phyloP scores from a whole-genome alignment of 2,888 invertebrate species.

The Phalangium opilio region DNA sequence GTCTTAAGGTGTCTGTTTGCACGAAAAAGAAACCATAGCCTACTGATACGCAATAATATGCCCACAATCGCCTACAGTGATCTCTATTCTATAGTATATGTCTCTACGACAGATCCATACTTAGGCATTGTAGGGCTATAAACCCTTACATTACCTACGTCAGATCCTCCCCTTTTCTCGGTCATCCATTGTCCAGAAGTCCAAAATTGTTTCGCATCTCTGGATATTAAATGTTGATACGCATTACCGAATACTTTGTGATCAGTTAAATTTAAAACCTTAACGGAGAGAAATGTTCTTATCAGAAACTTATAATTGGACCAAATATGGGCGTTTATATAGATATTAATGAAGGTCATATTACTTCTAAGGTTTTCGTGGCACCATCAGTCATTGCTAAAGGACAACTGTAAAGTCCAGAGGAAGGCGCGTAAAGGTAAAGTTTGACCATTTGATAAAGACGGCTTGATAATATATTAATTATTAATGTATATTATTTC shows the following conservation, averaged over 20 bases:
- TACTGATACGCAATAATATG: no score
- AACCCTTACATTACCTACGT: slow-evolving; percentile 38
- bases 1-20: no score
- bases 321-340: no score
- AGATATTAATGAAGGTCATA: neutral
- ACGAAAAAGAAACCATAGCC: no score
- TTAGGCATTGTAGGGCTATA: no score
- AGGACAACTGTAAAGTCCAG: slow-evolving; percentile 40
- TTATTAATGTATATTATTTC: neutral
- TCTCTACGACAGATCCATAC: no score
- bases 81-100: no score
- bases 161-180: slow-evolving; percentile 40
- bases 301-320: no score
- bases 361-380: slow-evolving; percentile 36
- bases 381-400: slow-evolving; percentile 45
- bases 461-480: slow-evolving; percentile 23
- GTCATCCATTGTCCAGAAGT: slow-evolving; percentile 48
- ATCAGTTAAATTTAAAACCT: neutral
- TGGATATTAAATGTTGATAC: slow-evolving; percentile 28
- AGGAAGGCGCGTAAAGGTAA: slow-evolving; percentile 36
- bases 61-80: no score
- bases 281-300: no score
- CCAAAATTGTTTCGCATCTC: slow-evolving; percentile 37
- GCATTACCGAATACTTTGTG: slow-evolving; percentile 17
- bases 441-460: slow-evolving; percentile 38